Percentiles rank a stretch among this genome's conserved stretches.
Evolutionary conservation across 2,888 invertebrate species (phyloP).

Genomic region (Latrodectus hesperus): DNA sequence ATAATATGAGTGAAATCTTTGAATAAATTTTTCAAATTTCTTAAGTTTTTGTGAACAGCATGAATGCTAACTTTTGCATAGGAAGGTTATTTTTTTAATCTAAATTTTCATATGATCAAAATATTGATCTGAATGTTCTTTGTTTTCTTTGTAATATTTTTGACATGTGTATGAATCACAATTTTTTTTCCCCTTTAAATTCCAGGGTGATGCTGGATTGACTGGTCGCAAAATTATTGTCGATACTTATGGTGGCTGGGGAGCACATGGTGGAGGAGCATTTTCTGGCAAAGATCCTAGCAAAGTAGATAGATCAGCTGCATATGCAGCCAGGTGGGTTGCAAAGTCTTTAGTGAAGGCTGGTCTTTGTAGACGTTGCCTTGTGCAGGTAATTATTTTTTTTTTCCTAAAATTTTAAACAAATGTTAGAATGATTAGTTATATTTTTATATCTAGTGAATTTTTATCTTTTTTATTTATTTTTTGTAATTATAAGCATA

Average conservation of each 20-base stretch:
- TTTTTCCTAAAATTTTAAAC: neutral
- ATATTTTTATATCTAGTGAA: no score
- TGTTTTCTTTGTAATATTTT: neutral
- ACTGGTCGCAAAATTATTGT: constrained; percentile 79
- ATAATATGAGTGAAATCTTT: no score
- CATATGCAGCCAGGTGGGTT: constrained; percentile 79
- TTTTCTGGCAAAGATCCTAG: constrained; percentile 79
- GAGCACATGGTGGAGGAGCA: constrained; percentile 79
- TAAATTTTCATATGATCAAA: neutral
- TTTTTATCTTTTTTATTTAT: no score
- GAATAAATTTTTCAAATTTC: no score
- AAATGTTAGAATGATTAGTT: neutral
- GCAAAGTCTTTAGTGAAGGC: constrained; percentile 79
- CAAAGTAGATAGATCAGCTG: constrained; percentile 77
- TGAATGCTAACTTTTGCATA: no score
- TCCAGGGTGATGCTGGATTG: constrained; percentile 73
- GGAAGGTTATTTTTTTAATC: neutral
- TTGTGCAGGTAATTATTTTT: constrained; percentile 76
- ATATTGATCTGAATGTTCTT: no score
- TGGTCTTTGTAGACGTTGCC: constrained; percentile 77
- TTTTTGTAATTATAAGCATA: no score
- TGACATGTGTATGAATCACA: neutral
- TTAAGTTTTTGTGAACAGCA: no score
- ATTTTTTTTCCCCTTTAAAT: no score
- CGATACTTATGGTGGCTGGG: constrained; percentile 80